phyloP scores from a whole-genome alignment of 2,888 invertebrate genomes.

The Thalpophila matura region DNA sequence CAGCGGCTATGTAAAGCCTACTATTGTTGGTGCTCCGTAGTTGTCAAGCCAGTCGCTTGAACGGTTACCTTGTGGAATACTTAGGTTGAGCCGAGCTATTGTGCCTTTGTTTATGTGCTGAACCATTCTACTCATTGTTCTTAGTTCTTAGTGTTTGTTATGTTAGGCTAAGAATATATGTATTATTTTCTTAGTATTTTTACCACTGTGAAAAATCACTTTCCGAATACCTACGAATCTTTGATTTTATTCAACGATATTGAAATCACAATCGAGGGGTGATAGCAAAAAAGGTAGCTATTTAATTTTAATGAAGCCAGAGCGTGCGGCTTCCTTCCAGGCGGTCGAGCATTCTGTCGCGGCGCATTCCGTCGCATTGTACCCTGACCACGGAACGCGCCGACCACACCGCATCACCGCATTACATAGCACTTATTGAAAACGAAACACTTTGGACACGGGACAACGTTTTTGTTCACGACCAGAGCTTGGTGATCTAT shows the following conservation, averaged over 20 bases:
- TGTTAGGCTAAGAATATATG: background rate
- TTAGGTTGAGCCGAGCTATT: conserved; percentile 34
- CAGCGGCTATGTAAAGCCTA: conserved; percentile 74
- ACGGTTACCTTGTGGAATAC: conserved; percentile 54
- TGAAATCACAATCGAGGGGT: conserved; percentile 13
- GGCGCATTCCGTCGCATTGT: conserved; percentile 81
- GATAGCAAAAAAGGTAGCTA: conserved; percentile 28
- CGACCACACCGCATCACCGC: conserved; percentile 71
- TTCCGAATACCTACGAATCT: background rate
- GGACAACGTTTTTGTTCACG: conserved; percentile 68
- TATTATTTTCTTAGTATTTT: background rate
- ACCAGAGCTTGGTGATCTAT: conserved; percentile 67
- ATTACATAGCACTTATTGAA: conserved; percentile 75
- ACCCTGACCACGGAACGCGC: conserved; percentile 66
- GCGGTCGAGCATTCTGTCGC: conserved; percentile 72
- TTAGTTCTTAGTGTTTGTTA: too few relatives aligned
- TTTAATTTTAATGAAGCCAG: conserved; percentile 50
- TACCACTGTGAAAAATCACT: background rate
- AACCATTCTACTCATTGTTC: conserved; percentile 19
- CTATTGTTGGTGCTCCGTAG: conserved; percentile 73
- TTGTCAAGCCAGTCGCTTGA: conserved; percentile 63
- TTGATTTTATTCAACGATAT: background rate
- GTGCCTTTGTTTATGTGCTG: conserved; percentile 46
- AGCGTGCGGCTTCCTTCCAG: conserved; percentile 65
- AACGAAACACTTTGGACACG: conserved; percentile 72